Conservation (phyloP, 2,888 invertebrate genomes). For the Erpobdella octoculata region DNA sequence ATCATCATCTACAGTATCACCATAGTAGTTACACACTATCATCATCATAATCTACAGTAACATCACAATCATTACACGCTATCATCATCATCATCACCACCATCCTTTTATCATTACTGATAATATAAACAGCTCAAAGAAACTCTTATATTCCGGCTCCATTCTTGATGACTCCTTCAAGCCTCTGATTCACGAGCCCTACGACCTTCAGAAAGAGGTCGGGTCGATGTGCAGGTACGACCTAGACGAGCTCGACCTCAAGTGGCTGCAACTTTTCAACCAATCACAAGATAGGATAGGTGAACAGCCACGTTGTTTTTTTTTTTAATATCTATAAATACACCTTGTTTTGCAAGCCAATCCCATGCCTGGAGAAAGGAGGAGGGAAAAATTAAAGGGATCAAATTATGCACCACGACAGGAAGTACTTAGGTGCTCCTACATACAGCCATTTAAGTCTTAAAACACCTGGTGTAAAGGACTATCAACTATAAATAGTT, state of each 20-base stretch:
- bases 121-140: constrained; percentile 62
- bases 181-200: constrained; percentile 74
- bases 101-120: neutral
- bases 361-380: neutral
- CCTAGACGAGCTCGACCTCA: constrained; percentile 81
- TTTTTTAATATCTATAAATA: neutral
- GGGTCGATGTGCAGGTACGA: constrained; percentile 91
- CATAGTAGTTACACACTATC: neutral
- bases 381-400: neutral
- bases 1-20: neutral
- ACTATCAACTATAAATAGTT: constrained; percentile 61
- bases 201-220: constrained; percentile 74
- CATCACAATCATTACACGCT: neutral
- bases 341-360: neutral
- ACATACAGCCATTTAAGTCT: constrained; percentile 60
- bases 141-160: constrained; percentile 79
- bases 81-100: no score
- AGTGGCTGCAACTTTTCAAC: constrained; percentile 79
- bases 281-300: constrained; percentile 68
- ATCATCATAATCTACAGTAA: neutral
- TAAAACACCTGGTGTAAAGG: constrained; percentile 82
- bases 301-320: constrained; percentile 39
- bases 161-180: constrained; percentile 70
- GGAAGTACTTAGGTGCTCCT: neutral
- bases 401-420: no score